Conservation (phyloP, 2,888 invertebrate genomes). For the Patella ulyssiponensis region DNA sequence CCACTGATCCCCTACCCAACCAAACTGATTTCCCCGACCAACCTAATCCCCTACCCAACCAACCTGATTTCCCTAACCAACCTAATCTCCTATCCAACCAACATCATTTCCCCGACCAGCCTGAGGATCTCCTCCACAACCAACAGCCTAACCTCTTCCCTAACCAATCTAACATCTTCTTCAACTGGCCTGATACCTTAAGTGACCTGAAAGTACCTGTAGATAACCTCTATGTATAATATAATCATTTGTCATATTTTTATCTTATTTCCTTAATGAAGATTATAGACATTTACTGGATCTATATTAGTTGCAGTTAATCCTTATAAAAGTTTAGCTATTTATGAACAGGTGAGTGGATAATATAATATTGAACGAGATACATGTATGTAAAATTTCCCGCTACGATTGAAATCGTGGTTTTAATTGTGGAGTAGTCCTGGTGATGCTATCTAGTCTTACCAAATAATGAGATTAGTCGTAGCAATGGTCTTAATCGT, state of each 20-base stretch:
- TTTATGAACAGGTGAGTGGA: conserved; percentile 89
- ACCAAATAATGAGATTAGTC: no score
- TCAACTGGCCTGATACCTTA: no score
- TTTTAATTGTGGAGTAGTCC: no score
- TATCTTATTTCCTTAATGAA: conserved; percentile 47
- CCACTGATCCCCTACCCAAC: no score
- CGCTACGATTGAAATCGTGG: no score
- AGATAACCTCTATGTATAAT: neutral
- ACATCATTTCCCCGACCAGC: conserved; percentile 6
- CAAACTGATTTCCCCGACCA: conserved; percentile 13
- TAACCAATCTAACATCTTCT: neutral
- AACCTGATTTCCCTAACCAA: neutral
- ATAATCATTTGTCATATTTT: neutral
- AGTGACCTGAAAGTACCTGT: neutral
- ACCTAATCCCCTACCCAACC: conserved; percentile 33
- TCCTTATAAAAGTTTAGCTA: conserved; percentile 93
- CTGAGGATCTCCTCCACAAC: neutral
- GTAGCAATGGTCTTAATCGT: no score
- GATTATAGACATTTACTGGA: conserved; percentile 86
- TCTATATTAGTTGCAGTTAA: conserved; percentile 93
- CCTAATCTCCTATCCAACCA: conserved; percentile 28
- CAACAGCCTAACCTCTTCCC: neutral
- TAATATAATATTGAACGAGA: no score
- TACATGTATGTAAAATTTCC: no score
- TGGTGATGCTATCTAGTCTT: no score